Evolutionary conservation across 2,888 invertebrate genomes (phyloP).

Genomic region (Scaptomyza flava): DNA sequence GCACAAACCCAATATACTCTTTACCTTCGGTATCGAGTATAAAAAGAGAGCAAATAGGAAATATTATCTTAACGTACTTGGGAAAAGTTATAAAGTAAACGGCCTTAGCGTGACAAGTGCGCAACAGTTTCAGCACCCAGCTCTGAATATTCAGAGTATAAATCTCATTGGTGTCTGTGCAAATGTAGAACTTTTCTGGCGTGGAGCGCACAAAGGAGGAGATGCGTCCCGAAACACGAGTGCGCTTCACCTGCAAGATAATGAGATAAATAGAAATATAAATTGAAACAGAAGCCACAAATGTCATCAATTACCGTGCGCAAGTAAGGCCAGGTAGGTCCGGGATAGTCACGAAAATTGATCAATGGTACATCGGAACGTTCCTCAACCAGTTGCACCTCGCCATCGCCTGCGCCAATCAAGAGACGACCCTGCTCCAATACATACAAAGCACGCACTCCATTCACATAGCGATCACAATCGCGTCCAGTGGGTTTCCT

Average conservation of each 20-base stretch:
- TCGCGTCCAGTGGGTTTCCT: conserved; percentile 83
- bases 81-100: conserved; percentile 94
- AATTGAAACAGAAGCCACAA: too few relatives aligned
- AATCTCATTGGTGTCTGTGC: conserved; percentile 92
- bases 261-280: too few relatives aligned
- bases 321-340: conserved; percentile 86
- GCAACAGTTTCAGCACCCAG: conserved; percentile 89
- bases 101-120: conserved; percentile 92
- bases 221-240: conserved; percentile 88
- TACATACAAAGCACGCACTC: conserved; percentile 88
- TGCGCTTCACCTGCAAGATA: conserved; percentile 78
- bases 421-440: conserved; percentile 87
- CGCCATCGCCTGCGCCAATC: conserved; percentile 94
- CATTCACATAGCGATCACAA: conserved; percentile 83
- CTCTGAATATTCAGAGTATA: conserved; percentile 89
- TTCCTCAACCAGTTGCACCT: conserved; percentile 89
- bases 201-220: conserved; percentile 89
- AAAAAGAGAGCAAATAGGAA: not conserved
- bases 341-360: conserved; percentile 82
- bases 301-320: conserved; percentile 83
- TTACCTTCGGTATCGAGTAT: too few relatives aligned
- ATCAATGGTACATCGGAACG: conserved; percentile 83
- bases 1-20: too few relatives aligned
- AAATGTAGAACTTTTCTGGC: conserved; percentile 88
- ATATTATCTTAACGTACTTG: conserved; percentile 86